Conservation (phyloP, 2,888 invertebrate species). For the Drosophila kuntzei region DNA sequence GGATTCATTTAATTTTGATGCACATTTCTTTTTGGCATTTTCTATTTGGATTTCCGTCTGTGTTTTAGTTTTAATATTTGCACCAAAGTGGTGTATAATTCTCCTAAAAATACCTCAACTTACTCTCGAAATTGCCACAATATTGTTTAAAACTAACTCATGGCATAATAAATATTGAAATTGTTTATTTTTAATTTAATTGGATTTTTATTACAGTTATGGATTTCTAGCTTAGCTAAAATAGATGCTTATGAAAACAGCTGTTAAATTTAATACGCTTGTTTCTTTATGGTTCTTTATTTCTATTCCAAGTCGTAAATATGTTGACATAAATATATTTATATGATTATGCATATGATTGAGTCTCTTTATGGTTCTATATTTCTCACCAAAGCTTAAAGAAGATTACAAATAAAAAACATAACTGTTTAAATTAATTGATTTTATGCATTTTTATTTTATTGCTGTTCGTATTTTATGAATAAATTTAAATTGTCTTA, state of each 20-base stretch:
- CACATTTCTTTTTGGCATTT: constrained; percentile 27
- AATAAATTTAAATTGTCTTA: neutral
- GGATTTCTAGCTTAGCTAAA: neutral
- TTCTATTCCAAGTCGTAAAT: constrained; percentile 6
- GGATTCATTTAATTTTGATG: constrained; percentile 37
- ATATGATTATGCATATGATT: constrained; percentile 9
- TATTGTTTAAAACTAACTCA: neutral
- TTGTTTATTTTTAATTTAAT: neutral
- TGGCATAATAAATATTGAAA: neutral
- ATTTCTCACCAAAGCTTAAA: constrained; percentile 3
- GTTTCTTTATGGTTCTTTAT: constrained; percentile 1
- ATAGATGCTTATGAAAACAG: neutral
- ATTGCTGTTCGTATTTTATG: neutral
- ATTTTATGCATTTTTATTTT: constrained; percentile 5
- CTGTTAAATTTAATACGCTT: neutral
- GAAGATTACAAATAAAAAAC: neutral
- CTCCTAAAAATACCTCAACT: neutral
- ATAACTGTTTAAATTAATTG: constrained; percentile 22
- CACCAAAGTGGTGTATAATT: neutral
- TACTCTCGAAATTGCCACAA: neutral
- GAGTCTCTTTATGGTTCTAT: constrained; percentile 1
- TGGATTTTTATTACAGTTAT: neutral
- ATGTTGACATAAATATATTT: neutral
- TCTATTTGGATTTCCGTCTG: constrained; percentile 12
- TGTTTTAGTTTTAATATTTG: constrained; percentile 36